Base-by-base conservation (phyloP, 1,140 invertebrate genomes). In the Nephila pilipes region DNA sequence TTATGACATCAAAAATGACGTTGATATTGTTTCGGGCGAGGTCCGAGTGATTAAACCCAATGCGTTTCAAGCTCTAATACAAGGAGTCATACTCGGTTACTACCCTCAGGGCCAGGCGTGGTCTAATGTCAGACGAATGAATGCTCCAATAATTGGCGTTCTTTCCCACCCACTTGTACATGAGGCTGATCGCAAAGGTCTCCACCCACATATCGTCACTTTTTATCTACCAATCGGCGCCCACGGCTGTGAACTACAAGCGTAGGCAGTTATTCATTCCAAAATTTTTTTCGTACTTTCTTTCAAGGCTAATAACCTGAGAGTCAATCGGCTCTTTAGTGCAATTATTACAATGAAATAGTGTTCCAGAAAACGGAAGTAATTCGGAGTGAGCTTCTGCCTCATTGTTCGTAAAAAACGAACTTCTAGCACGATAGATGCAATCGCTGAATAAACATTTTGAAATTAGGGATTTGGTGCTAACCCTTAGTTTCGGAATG, bases 101-200 rank as follows among this genome's bases (percentile, higher is more conserved):
- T 55, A 46, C 38, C 89, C 79, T 81, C 20, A n/a, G 79, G 89
- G 29, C 58, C 75, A 91, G 89, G 89, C 89, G 89, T 91, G 89
- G 75, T 63, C 58, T 63, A 22, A 79, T 75, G 69, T 75, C 69
- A 75, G 69, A 5, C 36, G 54, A 89, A 89, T 83, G 75, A 83
- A 81, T 83, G 89, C 89, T 91, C 89, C 89, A 91, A 91, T 91
- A 91, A 91, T 91, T 91, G 89, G 36, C 89, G 79, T 91, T 91
- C 89, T 83, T 83, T 60, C 80, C 79, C 75, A 91, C 79, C 89
- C 89, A 91, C 89, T 91, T 91, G 29, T 90, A 80, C 46, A 79
- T 29, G 81, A 57, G 32, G 69, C 69, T 36, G 69, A 75, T 75
- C 69, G 69, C 69, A 75, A 75, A 79, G 75, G 58, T 63, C 89